phyloP scores from a whole-genome alignment of 2,113 vertebrate species.

The Mobula birostris region DNA sequence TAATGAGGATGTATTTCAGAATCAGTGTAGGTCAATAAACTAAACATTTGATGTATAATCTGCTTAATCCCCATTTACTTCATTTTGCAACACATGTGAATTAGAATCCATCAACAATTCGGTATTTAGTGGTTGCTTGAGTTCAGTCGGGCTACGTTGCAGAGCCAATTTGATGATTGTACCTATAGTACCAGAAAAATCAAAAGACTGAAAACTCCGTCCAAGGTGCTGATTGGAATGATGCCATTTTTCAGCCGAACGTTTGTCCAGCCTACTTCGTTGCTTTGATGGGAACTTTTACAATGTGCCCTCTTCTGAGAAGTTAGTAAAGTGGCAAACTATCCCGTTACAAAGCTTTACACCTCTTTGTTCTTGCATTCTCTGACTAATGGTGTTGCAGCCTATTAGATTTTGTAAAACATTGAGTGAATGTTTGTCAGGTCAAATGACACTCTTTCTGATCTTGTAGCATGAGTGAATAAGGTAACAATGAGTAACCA shows the following conservation, averaged over 20 bases:
- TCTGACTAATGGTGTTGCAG: too few relatives aligned
- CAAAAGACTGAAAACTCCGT: background rate
- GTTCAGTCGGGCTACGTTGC: too few relatives aligned
- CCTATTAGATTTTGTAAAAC: too few relatives aligned
- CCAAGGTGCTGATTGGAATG: background rate
- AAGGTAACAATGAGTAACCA: too few relatives aligned
- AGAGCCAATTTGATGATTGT: background rate
- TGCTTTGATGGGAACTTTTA: background rate
- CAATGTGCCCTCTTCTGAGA: background rate
- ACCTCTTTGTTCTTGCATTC: too few relatives aligned
- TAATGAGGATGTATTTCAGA: background rate
- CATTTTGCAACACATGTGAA: background rate
- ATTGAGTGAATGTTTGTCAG: too few relatives aligned
- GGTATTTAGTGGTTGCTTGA: background rate
- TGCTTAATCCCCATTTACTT: background rate
- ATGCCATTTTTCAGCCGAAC: background rate
- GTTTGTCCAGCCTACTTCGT: background rate
- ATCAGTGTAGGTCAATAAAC: background rate
- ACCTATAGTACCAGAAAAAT: too few relatives aligned
- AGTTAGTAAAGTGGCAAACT: background rate
- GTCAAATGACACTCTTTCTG: too few relatives aligned
- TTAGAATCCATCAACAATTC: background rate
- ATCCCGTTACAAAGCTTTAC: background rate
- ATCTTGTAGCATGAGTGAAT: too few relatives aligned
- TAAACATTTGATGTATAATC: constrained; percentile 20